Conservation (phyloP, 2,797 vertebrate species). For the Remorina albescens region DNA sequence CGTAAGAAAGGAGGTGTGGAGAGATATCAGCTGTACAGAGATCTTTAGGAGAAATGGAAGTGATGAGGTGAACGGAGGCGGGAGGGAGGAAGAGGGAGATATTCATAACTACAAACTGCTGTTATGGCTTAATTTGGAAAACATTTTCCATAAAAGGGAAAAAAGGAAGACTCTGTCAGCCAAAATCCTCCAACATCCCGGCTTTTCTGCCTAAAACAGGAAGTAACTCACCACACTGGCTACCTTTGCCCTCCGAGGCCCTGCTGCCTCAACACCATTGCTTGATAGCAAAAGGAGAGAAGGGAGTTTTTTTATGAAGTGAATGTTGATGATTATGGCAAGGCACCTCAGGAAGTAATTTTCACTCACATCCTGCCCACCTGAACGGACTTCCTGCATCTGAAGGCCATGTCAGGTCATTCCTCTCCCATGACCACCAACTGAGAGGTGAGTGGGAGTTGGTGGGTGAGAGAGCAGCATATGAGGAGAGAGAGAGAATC, state of each 20-base stretch:
- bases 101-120: constrained; percentile 23
- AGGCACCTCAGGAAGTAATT: constrained; percentile 55
- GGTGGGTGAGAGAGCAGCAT: neutral
- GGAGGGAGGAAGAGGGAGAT: constrained; percentile 39
- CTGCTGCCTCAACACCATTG: constrained; percentile 4
- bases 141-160: neutral
- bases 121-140: constrained; percentile 3
- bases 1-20: constrained; percentile 35
- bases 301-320: constrained; percentile 45
- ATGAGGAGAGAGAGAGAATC: constrained; percentile 10
- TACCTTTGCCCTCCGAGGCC: constrained; percentile 42
- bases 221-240: constrained; percentile 51
- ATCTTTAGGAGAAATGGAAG: constrained; percentile 18
- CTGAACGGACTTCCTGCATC: constrained; percentile 65
- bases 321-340: constrained; percentile 45
- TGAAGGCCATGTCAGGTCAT: constrained; percentile 62
- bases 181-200: constrained; percentile 19
- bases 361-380: constrained; percentile 74
- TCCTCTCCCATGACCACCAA: constrained; percentile 60
- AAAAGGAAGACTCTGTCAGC: constrained; percentile 36
- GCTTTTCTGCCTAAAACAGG: constrained; percentile 53
- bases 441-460: constrained; percentile 20
- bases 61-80: constrained; percentile 24
- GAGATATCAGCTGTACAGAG: constrained; percentile 18
- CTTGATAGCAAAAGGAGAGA: constrained; percentile 42